Percentiles rank a stretch among this genome's conserved stretches.
phyloP scores from a whole-genome alignment of 2,888 invertebrate species.

The Drosophila cognata region DNA sequence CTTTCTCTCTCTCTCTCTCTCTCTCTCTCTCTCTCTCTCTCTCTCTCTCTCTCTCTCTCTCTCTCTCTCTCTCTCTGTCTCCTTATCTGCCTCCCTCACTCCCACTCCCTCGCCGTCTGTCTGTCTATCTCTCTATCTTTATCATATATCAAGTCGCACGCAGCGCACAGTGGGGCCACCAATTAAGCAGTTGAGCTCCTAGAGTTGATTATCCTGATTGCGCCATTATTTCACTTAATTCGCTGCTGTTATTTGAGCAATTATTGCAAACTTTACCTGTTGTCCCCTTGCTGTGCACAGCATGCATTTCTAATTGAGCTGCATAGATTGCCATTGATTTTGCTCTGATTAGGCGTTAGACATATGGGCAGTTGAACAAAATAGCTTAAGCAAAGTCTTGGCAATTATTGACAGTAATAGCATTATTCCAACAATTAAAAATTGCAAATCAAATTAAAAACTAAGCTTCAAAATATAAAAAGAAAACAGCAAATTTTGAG shows the following conservation, averaged over 20 bases:
- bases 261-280: neutral
- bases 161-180: slow-evolving; percentile 42
- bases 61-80: neutral
- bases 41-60: neutral
- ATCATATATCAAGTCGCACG: slow-evolving; percentile 54
- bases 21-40: neutral
- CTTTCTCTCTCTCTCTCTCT: neutral
- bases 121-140: neutral
- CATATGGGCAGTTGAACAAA: neutral
- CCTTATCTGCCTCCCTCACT: neutral
- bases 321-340: neutral
- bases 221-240: neutral
- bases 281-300: neutral
- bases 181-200: neutral
- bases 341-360: no score
- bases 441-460: neutral
- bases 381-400: neutral
- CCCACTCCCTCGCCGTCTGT: no score
- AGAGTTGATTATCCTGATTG: slow-evolving; percentile 4
- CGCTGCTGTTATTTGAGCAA: neutral
- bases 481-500: neutral
- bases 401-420: neutral
- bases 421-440: neutral
- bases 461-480: neutral
- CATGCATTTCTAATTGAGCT: neutral